Percentiles rank a stretch among this genome's conserved stretches.
Evolutionary conservation across 1,140 invertebrate species (phyloP).

Genomic region (Drosophila nebulosa): DNA sequence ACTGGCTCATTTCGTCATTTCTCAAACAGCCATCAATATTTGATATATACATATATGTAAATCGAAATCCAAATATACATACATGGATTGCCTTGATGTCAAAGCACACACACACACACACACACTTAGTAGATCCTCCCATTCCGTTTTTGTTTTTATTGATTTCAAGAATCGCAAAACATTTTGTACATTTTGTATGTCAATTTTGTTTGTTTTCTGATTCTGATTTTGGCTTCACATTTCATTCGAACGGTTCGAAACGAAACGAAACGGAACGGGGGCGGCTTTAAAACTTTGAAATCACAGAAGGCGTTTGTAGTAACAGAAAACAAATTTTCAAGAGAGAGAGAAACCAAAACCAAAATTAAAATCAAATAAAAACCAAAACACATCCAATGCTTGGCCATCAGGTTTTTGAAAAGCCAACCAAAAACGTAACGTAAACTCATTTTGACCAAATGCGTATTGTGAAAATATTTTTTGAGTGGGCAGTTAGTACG

Average conservation of each 20-base stretch:
- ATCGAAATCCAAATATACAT: conserved; percentile 37
- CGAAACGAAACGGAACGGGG: conserved; percentile 46
- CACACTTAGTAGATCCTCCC: conserved; percentile 32
- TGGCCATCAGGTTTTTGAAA: conserved; percentile 42
- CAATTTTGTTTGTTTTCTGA: conserved; percentile 31
- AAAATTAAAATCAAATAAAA: neutral
- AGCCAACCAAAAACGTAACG: conserved; percentile 62
- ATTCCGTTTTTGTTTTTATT: conserved; percentile 33
- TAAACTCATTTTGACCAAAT: conserved; percentile 76
- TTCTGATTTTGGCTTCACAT: conserved; percentile 40
- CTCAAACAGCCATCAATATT: conserved; percentile 60
- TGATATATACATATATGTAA: conserved; percentile 33
- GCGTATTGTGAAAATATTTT: conserved; percentile 39
- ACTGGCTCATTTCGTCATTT: conserved; percentile 74
- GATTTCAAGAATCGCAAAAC: conserved; percentile 18
- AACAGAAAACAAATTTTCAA: neutral
- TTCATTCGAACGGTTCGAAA: too few species aligned
- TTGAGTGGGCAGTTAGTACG: conserved; percentile 47
- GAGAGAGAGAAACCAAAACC: neutral
- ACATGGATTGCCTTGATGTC: conserved; percentile 44
- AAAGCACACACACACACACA: neutral
- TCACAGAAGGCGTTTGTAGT: conserved; percentile 29
- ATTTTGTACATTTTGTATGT: conserved; percentile 33
- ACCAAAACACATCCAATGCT: conserved; percentile 20
- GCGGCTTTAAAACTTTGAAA: conserved; percentile 16